Evolutionary conservation across 2,113 vertebrate genomes (phyloP), one percentile per base, ranked within the genome.

Genomic region (Scalopus aquaticus): DNA sequence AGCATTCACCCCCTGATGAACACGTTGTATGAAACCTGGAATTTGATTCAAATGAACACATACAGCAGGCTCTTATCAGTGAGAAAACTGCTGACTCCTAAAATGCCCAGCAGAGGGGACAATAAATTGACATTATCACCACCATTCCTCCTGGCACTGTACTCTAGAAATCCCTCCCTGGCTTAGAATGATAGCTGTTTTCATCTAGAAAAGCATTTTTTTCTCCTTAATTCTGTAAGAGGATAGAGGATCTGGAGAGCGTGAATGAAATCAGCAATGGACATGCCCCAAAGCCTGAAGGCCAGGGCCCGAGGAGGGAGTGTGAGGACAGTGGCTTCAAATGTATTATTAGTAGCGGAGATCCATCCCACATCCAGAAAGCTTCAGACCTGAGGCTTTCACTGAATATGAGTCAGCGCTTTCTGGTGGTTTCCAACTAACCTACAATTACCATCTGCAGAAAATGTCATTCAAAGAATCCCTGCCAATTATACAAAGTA

Each of bases 281-380:
- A 97, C 93, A 87, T 95, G 93, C 95, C 89, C 82, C 95, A 96
- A 93, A 94, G 95, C 93, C 80, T 60, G 92, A 96, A 97, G 93
- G 85, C 91, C 96, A 95, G 88, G 87, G 97, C 94, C 90, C 90
- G 49, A 96, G 77, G 80, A 93, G 95, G 95, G 60, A 64, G 9
- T 26, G 56, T 46, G 96, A 37, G 13, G 93, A 94, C 94, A 82
- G 83, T 91, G 96, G 42, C 92, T 97, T 96, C 97, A 96, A 96
- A 97, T 97, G 58, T 95, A 90, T 91, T 94, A 62, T 97, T 96
- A 97, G 95, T 97, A 96, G 96, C 94, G 96, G 95, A 46, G 82
- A 69, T 95, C 95, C 88, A 69, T 95, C 95, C 88, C 96, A 77
- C 93, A 73, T 93, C 24, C n/a, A 93, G 69, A n/a, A n/a, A n/a